Base-by-base conservation (phyloP, 2,797 vertebrate genomes). In the Spinus pinus region DNA sequence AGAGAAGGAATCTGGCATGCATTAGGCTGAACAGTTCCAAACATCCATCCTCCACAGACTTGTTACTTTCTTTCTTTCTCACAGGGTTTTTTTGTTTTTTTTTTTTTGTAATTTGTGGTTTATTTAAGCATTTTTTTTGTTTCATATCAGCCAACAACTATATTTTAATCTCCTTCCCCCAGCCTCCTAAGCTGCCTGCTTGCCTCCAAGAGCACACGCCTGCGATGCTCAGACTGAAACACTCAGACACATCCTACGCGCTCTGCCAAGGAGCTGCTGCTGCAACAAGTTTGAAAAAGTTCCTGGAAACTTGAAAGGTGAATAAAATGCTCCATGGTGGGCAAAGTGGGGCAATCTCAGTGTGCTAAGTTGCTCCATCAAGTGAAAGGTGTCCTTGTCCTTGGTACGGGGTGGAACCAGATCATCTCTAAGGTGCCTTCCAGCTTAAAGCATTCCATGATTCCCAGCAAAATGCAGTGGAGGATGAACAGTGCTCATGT, bases 1-100 rank as follows among this genome's bases (percentile, higher is more conserved):
- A 88, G 88, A 91, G 95, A 71, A 86, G 91, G 97, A 93, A 95
- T 97, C 98, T 98, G 98, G 97, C 97, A 97, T 97, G 88, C 94
- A 98, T 97, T 97, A 98, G 90, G 90, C 95, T 94, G 96, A 94
- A 87, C 97, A 94, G 95, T 97, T 98, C 96, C 97, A 97, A 94
- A 96, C 95, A 95, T 95, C 95, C 95, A 96, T 97, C 95, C 88
- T 88, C 93, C 93, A 82, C 97, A 96, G 96, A 97, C 97, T 97
- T 96, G 96, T 83, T 95, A 92, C 95, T 96, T 86, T 69, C 95
- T 94, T 94, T 86, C 91, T 92, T 90, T 96, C 94, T 95, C 95
- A 94, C 88, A 94, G 70, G 14, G 50, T 24, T 81, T 86, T 65
- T 71, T 61, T 13, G 13, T 58, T 85, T 74, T 37, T 58, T 85